phyloP scores from a whole-genome alignment of 2,113 vertebrate genomes.

The Paracanthobrama guichenoti region DNA sequence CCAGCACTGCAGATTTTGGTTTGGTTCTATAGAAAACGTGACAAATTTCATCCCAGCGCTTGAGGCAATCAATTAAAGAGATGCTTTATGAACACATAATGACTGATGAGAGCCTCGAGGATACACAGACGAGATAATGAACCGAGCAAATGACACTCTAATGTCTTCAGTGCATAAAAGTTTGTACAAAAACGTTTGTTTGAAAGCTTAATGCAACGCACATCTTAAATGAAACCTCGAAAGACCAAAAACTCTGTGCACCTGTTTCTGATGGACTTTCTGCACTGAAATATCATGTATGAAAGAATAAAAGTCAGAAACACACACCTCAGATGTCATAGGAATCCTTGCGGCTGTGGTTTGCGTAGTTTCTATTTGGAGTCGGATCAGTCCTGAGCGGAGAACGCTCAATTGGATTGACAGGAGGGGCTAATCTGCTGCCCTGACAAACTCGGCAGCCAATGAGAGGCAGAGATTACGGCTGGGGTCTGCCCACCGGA shows the following conservation, averaged over 20 bases:
- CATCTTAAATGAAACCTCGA: background rate
- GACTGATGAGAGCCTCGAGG: background rate
- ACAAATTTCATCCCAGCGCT: background rate
- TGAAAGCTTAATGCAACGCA: background rate
- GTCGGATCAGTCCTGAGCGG: constrained; percentile 36
- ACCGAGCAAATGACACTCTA: background rate
- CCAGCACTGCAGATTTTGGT: background rate
- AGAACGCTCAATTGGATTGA: constrained; percentile 54
- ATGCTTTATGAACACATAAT: background rate
- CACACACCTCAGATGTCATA: constrained; percentile 16
- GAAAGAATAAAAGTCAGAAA: background rate
- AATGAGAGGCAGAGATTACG: constrained; percentile 48
- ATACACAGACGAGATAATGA: background rate
- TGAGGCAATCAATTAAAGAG: background rate
- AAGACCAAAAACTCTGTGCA: background rate
- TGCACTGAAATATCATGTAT: background rate
- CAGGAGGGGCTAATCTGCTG: constrained; percentile 44
- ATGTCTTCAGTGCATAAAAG: background rate
- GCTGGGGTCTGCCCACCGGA: background rate
- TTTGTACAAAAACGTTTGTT: background rate
- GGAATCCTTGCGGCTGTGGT: constrained; percentile 1
- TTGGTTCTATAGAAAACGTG: background rate
- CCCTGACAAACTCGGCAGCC: constrained; percentile 9
- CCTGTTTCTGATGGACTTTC: background rate
- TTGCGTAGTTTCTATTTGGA: constrained; percentile 54